A percentile compares a stretch with the other conserved stretches of the same genome.
These are phyloP conservation scores for Pyrrhia umbra DNA, from an alignment of 2,888 invertebrate genomes.

Conservation along the genomic window DNA sequence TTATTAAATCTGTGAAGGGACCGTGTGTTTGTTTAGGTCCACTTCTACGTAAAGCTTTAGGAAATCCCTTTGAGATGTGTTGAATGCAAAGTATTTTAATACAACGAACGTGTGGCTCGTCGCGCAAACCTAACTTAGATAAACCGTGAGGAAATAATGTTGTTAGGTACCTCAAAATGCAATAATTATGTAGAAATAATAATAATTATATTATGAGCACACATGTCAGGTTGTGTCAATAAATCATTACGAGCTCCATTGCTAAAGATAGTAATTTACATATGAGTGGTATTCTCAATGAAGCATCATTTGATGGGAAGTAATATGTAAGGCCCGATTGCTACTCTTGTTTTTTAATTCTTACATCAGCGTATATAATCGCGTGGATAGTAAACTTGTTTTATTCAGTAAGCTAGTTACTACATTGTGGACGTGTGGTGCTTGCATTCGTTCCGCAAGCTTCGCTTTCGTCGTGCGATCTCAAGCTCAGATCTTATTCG, in stretches of 20 bases:
- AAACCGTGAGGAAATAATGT: constrained; percentile 8
- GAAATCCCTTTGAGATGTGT: constrained; percentile 48
- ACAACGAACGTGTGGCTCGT: neutral
- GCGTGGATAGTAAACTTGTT: constrained; percentile 56
- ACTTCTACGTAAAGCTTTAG: constrained; percentile 34
- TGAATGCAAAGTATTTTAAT: constrained; percentile 36
- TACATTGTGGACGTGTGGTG: constrained; percentile 64
- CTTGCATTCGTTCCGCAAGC: constrained; percentile 79
- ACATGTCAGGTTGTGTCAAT: constrained; percentile 29
- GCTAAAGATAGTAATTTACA: constrained; percentile 13
- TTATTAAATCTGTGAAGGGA: constrained; percentile 42
- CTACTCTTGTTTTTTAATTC: constrained; percentile 50
- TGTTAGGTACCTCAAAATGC: constrained; percentile 8
- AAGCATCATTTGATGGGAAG: constrained; percentile 15
- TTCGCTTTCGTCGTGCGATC: constrained; percentile 73
- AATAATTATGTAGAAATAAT: no score
- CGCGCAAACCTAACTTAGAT: neutral
- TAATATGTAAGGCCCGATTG: constrained; percentile 6
- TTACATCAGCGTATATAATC: constrained; percentile 50
- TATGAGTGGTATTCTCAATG: constrained; percentile 24
- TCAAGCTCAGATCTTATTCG: constrained; percentile 75
- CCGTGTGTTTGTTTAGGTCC: constrained; percentile 53
- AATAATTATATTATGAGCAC: constrained; percentile 8
- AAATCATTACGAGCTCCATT: constrained; percentile 25
- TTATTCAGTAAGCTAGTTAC: constrained; percentile 64